Conservation (phyloP, 2,797 vertebrate genomes). For the Cryptoblepharus egeriae region DNA sequence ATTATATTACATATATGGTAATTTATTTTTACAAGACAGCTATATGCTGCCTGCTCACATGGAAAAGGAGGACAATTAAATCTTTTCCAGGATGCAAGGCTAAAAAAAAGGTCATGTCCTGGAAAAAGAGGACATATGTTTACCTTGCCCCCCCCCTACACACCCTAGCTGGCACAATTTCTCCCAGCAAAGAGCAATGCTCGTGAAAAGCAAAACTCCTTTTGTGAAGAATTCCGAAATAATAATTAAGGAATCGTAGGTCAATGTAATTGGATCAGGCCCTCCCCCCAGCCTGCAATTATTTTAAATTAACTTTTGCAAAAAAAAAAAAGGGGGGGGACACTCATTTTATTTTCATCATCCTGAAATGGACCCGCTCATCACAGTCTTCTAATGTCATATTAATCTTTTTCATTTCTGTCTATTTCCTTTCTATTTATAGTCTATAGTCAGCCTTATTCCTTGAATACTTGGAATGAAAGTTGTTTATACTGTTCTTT, state of each 20-base stretch:
- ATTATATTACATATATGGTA: no score
- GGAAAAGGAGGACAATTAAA: no score
- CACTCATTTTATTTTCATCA: not conserved
- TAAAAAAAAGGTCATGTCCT: no score
- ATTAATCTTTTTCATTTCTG: not conserved
- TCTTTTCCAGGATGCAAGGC: no score
- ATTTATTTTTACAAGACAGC: no score
- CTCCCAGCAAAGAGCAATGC: not conserved
- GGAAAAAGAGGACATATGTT: no score
- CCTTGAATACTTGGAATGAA: not conserved
- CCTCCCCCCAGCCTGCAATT: not conserved
- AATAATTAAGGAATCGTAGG: not conserved
- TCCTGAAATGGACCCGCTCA: not conserved
- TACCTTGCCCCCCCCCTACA: no score
- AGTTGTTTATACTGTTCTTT: not conserved
- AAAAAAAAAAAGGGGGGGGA: no score
- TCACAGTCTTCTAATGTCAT: not conserved
- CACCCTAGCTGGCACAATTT: not conserved
- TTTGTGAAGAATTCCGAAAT: no score
- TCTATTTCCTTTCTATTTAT: not conserved
- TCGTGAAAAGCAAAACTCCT: not conserved
- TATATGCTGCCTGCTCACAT: no score
- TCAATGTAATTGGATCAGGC: not conserved
- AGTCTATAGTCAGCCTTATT: not conserved
- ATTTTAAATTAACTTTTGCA: not conserved